Evolutionary conservation across 2,888 invertebrate species (phyloP).

Genomic region (Chrysina gloriosa): DNA sequence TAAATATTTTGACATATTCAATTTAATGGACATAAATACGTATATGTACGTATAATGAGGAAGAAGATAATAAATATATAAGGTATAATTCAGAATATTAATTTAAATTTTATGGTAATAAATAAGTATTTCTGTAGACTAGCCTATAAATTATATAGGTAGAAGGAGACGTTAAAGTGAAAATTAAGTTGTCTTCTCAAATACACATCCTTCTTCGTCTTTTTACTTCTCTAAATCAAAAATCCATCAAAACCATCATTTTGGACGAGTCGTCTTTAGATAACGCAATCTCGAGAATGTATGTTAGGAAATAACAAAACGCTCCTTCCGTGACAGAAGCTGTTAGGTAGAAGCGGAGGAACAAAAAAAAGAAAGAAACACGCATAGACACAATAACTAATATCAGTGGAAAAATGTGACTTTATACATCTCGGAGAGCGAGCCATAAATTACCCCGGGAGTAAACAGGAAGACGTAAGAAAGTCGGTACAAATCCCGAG

Average conservation of each 20-base stretch:
- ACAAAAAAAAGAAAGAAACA: background rate
- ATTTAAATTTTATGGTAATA: no score
- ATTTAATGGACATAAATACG: background rate
- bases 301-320: background rate
- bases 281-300: background rate
- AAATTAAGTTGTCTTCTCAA: no score
- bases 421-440: slow-evolving; percentile 3
- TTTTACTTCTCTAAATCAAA: background rate
- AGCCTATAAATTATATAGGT: no score
- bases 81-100: background rate
- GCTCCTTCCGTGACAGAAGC: background rate
- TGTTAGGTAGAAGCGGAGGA: background rate
- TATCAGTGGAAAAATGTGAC: slow-evolving; percentile 21
- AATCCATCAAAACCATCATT: background rate
- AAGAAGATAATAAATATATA: background rate
- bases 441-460: slow-evolving; percentile 9
- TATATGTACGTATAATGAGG: no score
- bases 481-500: slow-evolving; percentile 26
- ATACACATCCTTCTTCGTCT: background rate
- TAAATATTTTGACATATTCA: background rate
- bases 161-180: no score
- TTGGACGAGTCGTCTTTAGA: background rate
- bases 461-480: slow-evolving; percentile 30
- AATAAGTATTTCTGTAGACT: no score
- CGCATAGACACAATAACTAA: slow-evolving; percentile 12